Base-by-base conservation (phyloP, 2,797 vertebrate genomes). In the Cyprinodon diabolis region DNA sequence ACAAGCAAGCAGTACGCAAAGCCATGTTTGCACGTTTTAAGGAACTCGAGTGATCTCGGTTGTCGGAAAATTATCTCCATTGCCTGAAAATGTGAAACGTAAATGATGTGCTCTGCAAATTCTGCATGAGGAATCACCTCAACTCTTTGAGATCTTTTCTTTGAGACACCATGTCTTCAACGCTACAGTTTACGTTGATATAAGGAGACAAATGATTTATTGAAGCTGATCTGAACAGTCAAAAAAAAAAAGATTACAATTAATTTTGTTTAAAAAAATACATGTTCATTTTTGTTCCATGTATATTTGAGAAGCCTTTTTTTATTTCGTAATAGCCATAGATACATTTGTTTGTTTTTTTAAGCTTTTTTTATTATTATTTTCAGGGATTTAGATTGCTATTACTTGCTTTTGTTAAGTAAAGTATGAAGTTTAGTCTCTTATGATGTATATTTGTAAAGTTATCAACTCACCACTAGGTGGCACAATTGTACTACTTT, bases 21-120 rank as follows among this genome's bases (percentile, higher is more conserved):
- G 98, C 98, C 81, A 99, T 99, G 98, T 99, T 98, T 87, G 97
- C 98, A 71, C 96, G 97, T 70, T 99, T 97, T 69, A 99, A 99
- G 91, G 98, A 98, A 78, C 96, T 99, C 0, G 96, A 98, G 88
- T 98, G 94, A 97, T 79, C 60, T 69, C 54, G 51, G 30, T 30
- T 30, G 30, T 75, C 80, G 71, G 62, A 78, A 78, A 75, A 71
- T 30, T 30, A 30, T 30, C 60, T 25, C 78, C 74, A 45, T 78
- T 63, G 69, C 49, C 86, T 81, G 69, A 40, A 74, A 65, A 71
- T 74, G 70, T 76, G 51, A 80, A 78, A 45, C 69, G 47, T 82
- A 69, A n/a, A 52, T 19, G 55, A 79, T 57, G 54, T 54, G 58
- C 69, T 80, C 55, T 17, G 4, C 47, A 56, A 47, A 69, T n/a